Conservation (phyloP, 1,140 invertebrate species). For the Meloidogyne floridensis region DNA sequence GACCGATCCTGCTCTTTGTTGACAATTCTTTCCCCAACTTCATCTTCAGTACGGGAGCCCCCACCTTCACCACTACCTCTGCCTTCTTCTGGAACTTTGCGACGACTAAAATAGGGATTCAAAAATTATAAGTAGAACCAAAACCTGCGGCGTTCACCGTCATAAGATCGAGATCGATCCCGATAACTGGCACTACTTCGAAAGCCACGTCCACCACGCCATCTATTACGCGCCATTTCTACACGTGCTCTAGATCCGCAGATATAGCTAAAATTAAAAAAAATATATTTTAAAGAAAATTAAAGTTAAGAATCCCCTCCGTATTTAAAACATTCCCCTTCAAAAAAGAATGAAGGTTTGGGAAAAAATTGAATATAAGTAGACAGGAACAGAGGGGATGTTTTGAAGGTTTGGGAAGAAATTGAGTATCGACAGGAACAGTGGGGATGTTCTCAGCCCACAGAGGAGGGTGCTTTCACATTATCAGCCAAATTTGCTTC, state of each 20-base stretch:
- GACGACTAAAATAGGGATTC: neutral
- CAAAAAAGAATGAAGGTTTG: too few species aligned
- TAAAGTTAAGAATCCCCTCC: too few species aligned
- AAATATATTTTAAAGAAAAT: too few species aligned
- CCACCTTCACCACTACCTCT: neutral
- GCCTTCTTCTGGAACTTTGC: neutral
- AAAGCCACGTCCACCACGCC: constrained; percentile 35
- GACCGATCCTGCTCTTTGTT: neutral
- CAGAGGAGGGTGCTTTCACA: too few species aligned
- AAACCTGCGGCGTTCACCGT: constrained; percentile 14
- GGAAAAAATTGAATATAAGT: too few species aligned
- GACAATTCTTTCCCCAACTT: neutral
- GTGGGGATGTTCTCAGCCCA: too few species aligned
- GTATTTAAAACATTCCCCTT: too few species aligned
- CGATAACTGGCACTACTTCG: constrained; percentile 38
- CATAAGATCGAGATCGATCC: neutral
- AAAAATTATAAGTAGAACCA: neutral
- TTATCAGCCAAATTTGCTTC: too few species aligned
- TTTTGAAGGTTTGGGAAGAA: too few species aligned
- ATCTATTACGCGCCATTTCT: constrained; percentile 57
- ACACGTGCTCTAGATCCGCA: constrained; percentile 64
- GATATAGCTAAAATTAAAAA: constrained; percentile 54
- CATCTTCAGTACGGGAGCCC: too few species aligned
- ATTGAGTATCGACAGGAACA: too few species aligned
- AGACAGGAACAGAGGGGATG: too few species aligned